These are phyloP conservation scores for Tetragonula carbonaria DNA, from an alignment of 2,888 invertebrate genomes.

Conservation along the genomic window DNA sequence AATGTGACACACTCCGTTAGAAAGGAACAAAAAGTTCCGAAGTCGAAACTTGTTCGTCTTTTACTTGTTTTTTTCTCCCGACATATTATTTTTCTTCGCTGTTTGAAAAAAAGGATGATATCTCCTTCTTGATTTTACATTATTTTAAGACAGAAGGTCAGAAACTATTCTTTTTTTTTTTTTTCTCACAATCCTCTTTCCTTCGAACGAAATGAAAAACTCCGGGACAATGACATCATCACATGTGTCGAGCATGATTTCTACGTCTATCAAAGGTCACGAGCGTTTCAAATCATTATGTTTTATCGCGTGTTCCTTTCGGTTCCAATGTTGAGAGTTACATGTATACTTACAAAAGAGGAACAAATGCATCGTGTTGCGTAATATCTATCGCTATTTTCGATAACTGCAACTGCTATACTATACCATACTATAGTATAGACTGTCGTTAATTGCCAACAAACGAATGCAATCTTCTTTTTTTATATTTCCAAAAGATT, in stretches of 20 bases:
- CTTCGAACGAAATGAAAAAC: neutral
- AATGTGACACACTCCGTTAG: neutral
- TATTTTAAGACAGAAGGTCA: neutral
- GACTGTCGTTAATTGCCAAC: neutral
- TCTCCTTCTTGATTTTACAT: too few relatives aligned
- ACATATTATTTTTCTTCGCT: neutral
- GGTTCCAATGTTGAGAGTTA: neutral
- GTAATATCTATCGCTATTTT: conserved; percentile 3
- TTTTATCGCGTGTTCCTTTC: neutral
- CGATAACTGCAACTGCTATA: neutral
- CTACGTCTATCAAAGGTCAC: neutral
- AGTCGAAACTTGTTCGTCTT: neutral
- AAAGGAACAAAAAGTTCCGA: neutral
- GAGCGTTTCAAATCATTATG: neutral
- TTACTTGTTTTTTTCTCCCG: neutral
- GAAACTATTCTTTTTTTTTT: too few relatives aligned
- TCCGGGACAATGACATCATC: neutral
- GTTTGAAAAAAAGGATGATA: neutral
- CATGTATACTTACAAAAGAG: neutral
- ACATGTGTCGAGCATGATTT: neutral
- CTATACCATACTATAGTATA: too few relatives aligned
- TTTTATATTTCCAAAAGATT: neutral
- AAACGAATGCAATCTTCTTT: neutral
- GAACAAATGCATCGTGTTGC: conserved; percentile 9
- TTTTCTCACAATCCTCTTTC: neutral